Conservation (phyloP, 2,113 vertebrate species). For the Perca fluviatilis region DNA sequence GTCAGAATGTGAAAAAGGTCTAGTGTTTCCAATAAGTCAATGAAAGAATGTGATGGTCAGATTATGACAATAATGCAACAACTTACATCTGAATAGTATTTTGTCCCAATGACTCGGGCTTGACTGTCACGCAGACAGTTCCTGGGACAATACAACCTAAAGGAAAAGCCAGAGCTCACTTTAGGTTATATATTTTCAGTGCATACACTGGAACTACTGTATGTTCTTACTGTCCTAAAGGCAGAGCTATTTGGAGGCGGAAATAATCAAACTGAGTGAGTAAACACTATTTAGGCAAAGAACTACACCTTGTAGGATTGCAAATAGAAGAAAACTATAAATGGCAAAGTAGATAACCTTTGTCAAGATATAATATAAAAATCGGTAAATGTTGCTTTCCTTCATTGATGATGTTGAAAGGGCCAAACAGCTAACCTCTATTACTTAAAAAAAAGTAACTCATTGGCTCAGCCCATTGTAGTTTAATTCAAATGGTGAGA, state of each 20-base stretch:
- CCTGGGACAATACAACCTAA: slow-evolving; percentile 93
- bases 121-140: slow-evolving; percentile 90
- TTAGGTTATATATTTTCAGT: background rate
- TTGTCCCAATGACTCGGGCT: slow-evolving; percentile 90
- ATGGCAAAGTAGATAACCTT: background rate
- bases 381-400: background rate
- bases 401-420: background rate
- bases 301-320: background rate
- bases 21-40: background rate
- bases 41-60: background rate
- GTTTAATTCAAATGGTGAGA: background rate
- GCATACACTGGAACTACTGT: background rate
- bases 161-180: slow-evolving; percentile 3
- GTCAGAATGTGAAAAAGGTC: background rate
- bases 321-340: background rate
- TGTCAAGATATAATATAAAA: background rate
- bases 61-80: background rate
- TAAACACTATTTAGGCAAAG: background rate
- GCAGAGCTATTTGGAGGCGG: background rate
- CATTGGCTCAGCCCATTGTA: background rate
- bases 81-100: slow-evolving; percentile 95
- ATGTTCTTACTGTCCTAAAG: background rate
- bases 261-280: background rate
- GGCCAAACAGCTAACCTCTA: background rate
- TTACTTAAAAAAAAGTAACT: background rate